Evolutionary conservation across 2,888 invertebrate genomes (phyloP), one percentile per base, ranked within the genome.

Genomic region (Cepaea hortensis): DNA sequence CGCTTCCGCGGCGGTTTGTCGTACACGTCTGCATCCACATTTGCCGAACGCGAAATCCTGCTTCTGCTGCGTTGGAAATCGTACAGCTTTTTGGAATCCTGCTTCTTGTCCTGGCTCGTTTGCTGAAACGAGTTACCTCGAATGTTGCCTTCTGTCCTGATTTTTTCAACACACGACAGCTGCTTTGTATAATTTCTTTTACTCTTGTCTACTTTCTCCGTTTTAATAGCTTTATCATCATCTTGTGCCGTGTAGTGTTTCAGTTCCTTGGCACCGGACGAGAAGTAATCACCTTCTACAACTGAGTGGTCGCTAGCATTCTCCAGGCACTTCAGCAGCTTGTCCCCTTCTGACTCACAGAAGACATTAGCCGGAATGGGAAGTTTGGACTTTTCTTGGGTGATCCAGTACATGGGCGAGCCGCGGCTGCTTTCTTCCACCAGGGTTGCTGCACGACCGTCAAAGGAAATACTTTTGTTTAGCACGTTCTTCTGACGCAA

Each of bases 401-500:
- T 15, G 3, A 35, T 18, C 82, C 82, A 82, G 35, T 82, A 82
- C 46, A 46, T 61, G 23, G 72, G 73, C 73, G 82, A 82, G 20
- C 35, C 20, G 3, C 18, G 72, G 55, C 15, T 35, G 6, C 11
- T 61, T 0, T 73, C 82, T 11, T 73, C 82, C n/a, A 15, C n/a
- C 1, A 15, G 13, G 20, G 55, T 11, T 72, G n/a, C 23, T 35
- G 55, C 55, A 15, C 70, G 70, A 0, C 82, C 72, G 72, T 82
- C 82, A 61, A 62, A 84, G 3, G 76, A 65, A 4, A 84, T 18
- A 55, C 84, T 84, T 35, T 75, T 75, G 48, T 65, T 84, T n/a
- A 76, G 46, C 13, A 76, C 9, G 20, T 20, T 84, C 23, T 76
- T 84, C 3, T 75, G 15, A 9, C 76, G 76, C 9, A 23, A 35